Conservation (phyloP, 2,888 invertebrate species). For the Prosopocoilus inquinatus region DNA sequence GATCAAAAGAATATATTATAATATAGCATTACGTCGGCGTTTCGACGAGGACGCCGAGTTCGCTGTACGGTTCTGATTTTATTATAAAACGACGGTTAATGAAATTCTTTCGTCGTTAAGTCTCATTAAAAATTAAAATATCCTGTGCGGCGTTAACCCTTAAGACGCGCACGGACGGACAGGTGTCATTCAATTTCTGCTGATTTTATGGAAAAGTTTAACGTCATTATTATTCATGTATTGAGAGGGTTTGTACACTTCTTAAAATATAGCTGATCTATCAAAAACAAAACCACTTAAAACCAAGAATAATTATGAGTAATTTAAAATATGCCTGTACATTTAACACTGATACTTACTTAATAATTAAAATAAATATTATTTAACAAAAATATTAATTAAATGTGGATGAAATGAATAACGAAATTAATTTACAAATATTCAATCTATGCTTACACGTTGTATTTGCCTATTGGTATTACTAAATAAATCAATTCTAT, state of each 20-base stretch:
- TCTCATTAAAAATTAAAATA: slow-evolving; percentile 1
- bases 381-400: too few species aligned
- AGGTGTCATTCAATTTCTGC: slow-evolving; percentile 2
- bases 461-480: too few species aligned
- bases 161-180: background rate
- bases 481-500: too few species aligned
- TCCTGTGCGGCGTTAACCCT: background rate
- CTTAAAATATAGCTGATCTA: slow-evolving; percentile 17
- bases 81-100: background rate
- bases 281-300: too few species aligned
- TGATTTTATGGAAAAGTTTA: slow-evolving; percentile 10
- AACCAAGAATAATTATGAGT: too few species aligned
- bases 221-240: slow-evolving; percentile 14
- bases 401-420: too few species aligned
- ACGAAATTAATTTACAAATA: too few species aligned
- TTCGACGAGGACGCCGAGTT: background rate
- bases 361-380: too few species aligned
- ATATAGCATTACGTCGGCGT: slow-evolving; percentile 9
- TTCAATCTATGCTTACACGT: too few species aligned
- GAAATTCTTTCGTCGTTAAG: background rate
- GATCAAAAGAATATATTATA: slow-evolving; percentile 20
- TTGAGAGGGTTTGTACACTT: slow-evolving; percentile 8
- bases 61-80: background rate
- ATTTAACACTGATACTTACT: too few species aligned
- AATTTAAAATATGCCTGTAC: too few species aligned